phyloP scores from a whole-genome alignment of 2,113 vertebrate species.

The Corythornis cristatus region DNA sequence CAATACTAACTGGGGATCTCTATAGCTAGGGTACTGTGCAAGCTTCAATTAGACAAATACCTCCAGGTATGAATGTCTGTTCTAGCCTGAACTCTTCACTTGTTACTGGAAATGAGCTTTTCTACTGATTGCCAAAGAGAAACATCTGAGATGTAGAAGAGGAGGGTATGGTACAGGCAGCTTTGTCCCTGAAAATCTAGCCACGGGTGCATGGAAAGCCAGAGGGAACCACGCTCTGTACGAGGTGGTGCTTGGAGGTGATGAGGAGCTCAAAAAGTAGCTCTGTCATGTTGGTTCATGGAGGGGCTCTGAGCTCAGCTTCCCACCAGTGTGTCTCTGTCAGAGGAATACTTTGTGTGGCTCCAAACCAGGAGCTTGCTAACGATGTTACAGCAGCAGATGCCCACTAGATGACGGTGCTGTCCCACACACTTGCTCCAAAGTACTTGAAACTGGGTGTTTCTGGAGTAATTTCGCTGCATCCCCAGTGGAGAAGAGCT shows the following conservation, averaged over 20 bases:
- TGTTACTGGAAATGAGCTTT: not conserved
- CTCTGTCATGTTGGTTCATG: accelerated
- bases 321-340: accelerated
- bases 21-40: not conserved
- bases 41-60: not conserved
- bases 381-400: not conserved
- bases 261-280: not conserved
- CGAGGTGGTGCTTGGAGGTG: not conserved
- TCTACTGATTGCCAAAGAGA: not conserved
- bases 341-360: not conserved
- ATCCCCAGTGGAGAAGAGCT: accelerated
- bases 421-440: not conserved
- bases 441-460: not conserved
- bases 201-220: accelerated
- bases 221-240: accelerated
- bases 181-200: not conserved
- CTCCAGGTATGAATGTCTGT: not conserved
- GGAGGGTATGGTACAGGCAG: not conserved
- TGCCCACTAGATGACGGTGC: conserved; percentile 47
- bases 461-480: accelerated
- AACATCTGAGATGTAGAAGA: not conserved
- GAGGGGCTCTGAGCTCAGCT: not conserved
- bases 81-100: not conserved
- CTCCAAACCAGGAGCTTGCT: not conserved
- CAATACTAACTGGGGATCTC: not conserved